These are phyloP conservation scores for Argyrosomus regius DNA, from an alignment of 2,797 vertebrate genomes.

Conservation along the genomic window DNA sequence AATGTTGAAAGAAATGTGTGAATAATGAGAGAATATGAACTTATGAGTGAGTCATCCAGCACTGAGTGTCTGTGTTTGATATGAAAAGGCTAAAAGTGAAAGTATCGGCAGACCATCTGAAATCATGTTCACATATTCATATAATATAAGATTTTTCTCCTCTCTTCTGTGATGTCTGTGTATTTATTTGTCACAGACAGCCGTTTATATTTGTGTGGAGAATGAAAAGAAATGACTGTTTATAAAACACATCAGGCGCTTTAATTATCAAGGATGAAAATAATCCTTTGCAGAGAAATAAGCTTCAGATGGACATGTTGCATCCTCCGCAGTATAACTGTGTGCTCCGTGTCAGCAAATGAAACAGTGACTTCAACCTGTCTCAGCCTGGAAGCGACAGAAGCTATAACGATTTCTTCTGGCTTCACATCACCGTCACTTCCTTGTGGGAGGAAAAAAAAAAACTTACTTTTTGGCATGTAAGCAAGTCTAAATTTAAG, in stretches of 20 bases:
- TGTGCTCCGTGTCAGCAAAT: slow-evolving; percentile 18
- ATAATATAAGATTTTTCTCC: not conserved
- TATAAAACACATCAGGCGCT: not conserved
- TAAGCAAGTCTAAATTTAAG: slow-evolving; percentile 69
- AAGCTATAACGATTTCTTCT: slow-evolving; percentile 45
- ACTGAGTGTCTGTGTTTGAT: not conserved
- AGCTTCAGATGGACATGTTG: not conserved
- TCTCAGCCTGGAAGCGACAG: slow-evolving; percentile 26
- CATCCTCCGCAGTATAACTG: slow-evolving; percentile 1
- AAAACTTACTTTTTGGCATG: slow-evolving; percentile 58
- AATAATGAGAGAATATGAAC: not conserved
- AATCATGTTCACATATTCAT: too few relatives aligned
- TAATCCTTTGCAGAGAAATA: not conserved
- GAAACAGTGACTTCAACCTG: slow-evolving; percentile 37
- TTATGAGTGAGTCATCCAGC: not conserved
- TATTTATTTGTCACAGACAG: not conserved
- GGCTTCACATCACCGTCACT: slow-evolving; percentile 35
- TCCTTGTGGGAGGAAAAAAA: slow-evolving; percentile 38
- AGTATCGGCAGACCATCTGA: too few relatives aligned
- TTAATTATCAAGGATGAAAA: not conserved
- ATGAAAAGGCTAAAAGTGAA: not conserved
- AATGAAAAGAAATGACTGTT: not conserved
- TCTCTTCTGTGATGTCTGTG: too few relatives aligned
- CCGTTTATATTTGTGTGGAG: not conserved
- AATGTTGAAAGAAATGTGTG: not conserved